Base-by-base conservation (phyloP, 2,113 vertebrate species). In the Forbesichthys papilliferus region DNA sequence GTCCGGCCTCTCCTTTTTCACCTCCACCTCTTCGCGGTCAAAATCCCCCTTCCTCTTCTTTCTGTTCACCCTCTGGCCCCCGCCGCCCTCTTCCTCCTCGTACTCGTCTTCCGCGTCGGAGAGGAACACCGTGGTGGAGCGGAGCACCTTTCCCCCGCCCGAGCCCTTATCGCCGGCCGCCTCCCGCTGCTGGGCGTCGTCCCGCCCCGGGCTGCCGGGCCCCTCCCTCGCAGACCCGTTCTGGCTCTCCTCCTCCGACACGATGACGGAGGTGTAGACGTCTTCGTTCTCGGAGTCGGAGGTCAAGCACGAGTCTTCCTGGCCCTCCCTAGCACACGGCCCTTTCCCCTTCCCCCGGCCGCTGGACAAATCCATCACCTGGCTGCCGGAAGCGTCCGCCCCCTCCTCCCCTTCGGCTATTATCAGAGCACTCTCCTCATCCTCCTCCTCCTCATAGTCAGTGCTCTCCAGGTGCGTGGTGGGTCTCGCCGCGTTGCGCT, bases 61-160 rank as follows among this genome's bases (percentile, higher is more conserved):
- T 51, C 76, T 86, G 52, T 77, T 88, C 9, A 81, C 71, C 47
- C 70, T 78, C 20, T 85, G 86, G 62, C 68, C 69, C 9, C 57
- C 78, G 55, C 71, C 83, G 0, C 71, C 73, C 11, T 91, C 91
- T 18, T 94, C 91, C 5, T 91, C 91, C 18, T 93, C 92, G 8
- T 92, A 88, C 48, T 94, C 92, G 3, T 94, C 93, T 53, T 94
- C 93, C 14, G 90, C 93, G 61, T 93, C 92, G 0, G 93, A 94
- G 14, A 93, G 88, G 47, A 94, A 94, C 51, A 93, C 92, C 3
- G 92, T 93, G 14, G 92, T 91, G 57, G 93, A 94, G 33, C 90
- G 89, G 34, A 93, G 78, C 9, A 93, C 93, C 74, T 93, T 94
- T 53, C 92, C 92, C 62, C 92, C 92, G 59, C 76, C 71, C 3